Evolutionary conservation across 1,140 invertebrate species (phyloP), one percentile per base, ranked within the genome.

Genomic region (Solenopsis invicta): DNA sequence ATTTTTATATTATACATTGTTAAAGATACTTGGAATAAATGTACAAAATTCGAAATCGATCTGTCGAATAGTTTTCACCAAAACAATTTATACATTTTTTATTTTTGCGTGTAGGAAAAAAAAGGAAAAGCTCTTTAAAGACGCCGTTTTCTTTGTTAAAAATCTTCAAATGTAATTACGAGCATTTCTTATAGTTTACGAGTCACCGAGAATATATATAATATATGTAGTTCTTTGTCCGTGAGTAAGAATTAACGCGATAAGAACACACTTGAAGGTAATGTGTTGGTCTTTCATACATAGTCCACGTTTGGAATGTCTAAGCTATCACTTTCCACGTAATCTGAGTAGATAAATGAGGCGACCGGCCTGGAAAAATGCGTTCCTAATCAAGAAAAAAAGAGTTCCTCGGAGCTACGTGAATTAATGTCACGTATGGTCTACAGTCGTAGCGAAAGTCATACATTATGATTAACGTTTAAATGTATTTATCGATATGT

Each of bases 201-300:
- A 61, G 45, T 18, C 59, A 75, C 13, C 24, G 4, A 29, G 52
- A 41, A 82, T 72, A 29, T 59, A 48, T 37, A n/a, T 8, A 54
- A 29, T 5, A 61, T 41, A 48, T 10, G 74, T 8, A 50, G 4
- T 74, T 37, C 41, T 61, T 0, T 37, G 18, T 16, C 13, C 18
- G 18, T n/a, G n/a, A 37, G 18, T 48, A 10, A 72, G 9, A 1
- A 75, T 48, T 56, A 75, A 74, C 13, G 9, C 29, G 80, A 84
- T 84, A 74, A 74, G 80, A 84, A 75, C 34, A 45, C 54, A 84
- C 54, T 74, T 8, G 69, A 50, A 56, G 69, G 54, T 52, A 61
- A 67, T 24, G 50, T 29, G 54, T 48, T 48, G 54, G 0, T 48
- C 12, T 24, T 45, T 37, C 48, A 21, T 24, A 18, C 41, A 45